Evolutionary conservation across 1,140 invertebrate species (phyloP).

Genomic region (Oryzaephilus surinamensis): DNA sequence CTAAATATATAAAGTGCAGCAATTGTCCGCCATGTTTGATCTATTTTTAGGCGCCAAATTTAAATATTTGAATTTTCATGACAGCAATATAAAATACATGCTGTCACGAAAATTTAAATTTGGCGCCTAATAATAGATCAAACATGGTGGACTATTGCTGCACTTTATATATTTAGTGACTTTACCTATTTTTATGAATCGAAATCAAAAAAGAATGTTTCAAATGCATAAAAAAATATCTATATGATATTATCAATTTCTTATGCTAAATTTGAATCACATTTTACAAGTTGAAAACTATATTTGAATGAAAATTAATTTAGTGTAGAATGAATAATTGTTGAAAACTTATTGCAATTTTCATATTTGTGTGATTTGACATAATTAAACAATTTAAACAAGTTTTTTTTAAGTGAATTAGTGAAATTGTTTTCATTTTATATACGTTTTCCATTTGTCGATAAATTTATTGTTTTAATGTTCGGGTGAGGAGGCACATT

Average conservation of each 20-base stretch:
- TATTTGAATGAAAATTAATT: not conserved
- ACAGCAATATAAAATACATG: too few species aligned
- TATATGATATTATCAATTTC: conserved; percentile 25
- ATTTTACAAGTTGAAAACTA: conserved; percentile 29
- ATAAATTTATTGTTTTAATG: conserved; percentile 15
- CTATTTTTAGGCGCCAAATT: too few species aligned
- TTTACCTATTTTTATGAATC: too few species aligned
- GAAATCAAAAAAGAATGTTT: not conserved
- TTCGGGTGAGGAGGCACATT: conserved; percentile 25
- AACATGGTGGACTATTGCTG: not conserved
- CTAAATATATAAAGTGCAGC: too few species aligned
- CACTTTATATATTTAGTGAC: too few species aligned
- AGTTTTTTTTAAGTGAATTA: conserved; percentile 10
- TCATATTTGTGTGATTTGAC: conserved; percentile 11
- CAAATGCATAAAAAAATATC: conserved; percentile 32
- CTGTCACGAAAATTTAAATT: too few species aligned
- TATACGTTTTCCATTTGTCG: conserved; percentile 10
- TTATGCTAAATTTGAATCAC: conserved; percentile 30
- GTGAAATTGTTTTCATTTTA: not conserved
- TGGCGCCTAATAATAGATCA: not conserved
- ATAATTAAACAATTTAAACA: not conserved
- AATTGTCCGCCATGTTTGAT: too few species aligned
- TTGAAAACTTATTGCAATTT: conserved; percentile 19
- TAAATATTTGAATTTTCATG: too few species aligned
- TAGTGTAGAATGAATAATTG: conserved; percentile 17